Evolutionary conservation across 2,797 vertebrate genomes (phyloP), one percentile per base, ranked within the genome.

Genomic region (Neoniphon sammara): DNA sequence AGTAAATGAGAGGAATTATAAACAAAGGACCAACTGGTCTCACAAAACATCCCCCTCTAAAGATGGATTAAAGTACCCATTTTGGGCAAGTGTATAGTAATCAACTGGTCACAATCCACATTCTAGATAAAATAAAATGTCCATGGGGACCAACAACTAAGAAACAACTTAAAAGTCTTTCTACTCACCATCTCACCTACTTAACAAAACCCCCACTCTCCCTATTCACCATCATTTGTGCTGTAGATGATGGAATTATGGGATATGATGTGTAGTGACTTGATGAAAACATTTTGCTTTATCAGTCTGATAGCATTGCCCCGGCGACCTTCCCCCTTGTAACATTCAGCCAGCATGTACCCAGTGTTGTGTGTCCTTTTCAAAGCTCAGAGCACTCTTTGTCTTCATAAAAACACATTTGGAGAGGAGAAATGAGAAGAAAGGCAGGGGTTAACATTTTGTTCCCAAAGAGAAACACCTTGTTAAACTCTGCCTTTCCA

Each of bases 1-100:
- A 70, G 75, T 47, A 73, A 87, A 73, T 6, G 17, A 81, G 74
- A 80, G 52, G 64, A 79, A 83, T 61, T 70, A 73, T 80, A 84
- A 87, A 89, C 76, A 84, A 84, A 81, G 7, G 49, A 73, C 62
- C 23, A 73, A 81, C 61, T 69, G 72, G 59, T 79, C 63, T 70
- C 25, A 62, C 31, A 57, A 70, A 81, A 66, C 76, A 23, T 60
- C 20, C 34, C 21, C 61, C 54, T 74, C 59, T n/a, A 53, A 61
- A 66, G 54, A 75, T 23, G 54, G 64, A 74, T 30, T 46, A 10
- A 50, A 52, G 31, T 44, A 17, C 27, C 50, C 65, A 18, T 3
- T 36, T 46, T 39, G 36, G 23, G 21, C 21, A 54, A 34, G 8
- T 61, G 56, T 47, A 46, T 69, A 8, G 47, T 49, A 47, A 68